Percentiles rank a stretch among this genome's conserved stretches.
Conservation (phyloP, 2,888 invertebrate species). For the Ligdia adustata region DNA sequence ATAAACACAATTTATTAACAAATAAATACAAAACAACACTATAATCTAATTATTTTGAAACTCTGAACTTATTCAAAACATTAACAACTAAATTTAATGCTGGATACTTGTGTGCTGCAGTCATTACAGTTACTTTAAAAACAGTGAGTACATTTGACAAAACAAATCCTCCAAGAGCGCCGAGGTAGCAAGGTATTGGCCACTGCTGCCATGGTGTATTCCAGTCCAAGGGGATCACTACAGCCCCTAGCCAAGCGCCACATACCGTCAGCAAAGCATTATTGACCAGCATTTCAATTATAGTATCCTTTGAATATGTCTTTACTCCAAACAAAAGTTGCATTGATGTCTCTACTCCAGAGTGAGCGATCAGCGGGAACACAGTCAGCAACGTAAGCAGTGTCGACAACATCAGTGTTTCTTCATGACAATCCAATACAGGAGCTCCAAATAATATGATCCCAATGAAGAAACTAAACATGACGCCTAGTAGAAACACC, state of each 20-base stretch:
- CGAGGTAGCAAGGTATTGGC: constrained; percentile 89
- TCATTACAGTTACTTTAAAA: constrained; percentile 65
- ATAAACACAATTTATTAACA: background rate
- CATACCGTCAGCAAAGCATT: constrained; percentile 85
- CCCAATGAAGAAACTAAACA: constrained; percentile 81
- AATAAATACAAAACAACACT: constrained; percentile 9
- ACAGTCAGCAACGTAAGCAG: constrained; percentile 85
- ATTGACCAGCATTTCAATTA: constrained; percentile 82
- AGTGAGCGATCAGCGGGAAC: constrained; percentile 85
- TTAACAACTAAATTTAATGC: constrained; percentile 57
- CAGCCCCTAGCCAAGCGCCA: constrained; percentile 93
- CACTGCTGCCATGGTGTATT: constrained; percentile 94
- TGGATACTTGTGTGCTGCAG: constrained; percentile 68
- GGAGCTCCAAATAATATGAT: constrained; percentile 89
- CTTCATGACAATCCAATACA: constrained; percentile 84
- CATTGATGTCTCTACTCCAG: constrained; percentile 84
- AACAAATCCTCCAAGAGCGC: constrained; percentile 86
- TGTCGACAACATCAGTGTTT: constrained; percentile 87
- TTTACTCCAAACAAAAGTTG: constrained; percentile 81
- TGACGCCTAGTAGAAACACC: constrained; percentile 69
- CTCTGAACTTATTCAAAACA: constrained; percentile 55
- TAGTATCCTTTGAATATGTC: constrained; percentile 74
- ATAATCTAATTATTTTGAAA: constrained; percentile 48
- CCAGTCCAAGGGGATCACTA: constrained; percentile 96
- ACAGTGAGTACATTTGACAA: constrained; percentile 82